A percentile compares a stretch with the other conserved stretches of the same genome.
Evolutionary conservation across 2,888 invertebrate species (phyloP).

Genomic region (Hemicrepidius hirtus): DNA sequence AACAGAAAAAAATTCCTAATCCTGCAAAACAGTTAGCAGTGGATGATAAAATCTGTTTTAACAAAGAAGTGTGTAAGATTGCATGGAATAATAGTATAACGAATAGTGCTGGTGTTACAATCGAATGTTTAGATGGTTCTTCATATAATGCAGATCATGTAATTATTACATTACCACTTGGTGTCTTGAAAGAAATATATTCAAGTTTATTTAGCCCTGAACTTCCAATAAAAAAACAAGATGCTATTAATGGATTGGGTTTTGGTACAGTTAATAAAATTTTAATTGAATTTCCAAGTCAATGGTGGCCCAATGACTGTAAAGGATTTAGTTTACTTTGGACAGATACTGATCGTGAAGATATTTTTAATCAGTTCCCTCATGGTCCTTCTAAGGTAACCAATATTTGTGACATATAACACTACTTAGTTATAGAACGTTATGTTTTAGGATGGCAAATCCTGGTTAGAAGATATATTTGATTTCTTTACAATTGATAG

Average conservation of each 20-base stretch:
- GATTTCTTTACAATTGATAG: conserved; percentile 80
- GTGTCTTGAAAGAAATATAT: conserved; percentile 79
- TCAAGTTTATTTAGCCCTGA: conserved; percentile 75
- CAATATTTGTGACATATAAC: neutral
- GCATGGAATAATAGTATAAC: conserved; percentile 59
- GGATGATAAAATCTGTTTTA: conserved; percentile 65
- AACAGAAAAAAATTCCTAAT: conserved; percentile 66
- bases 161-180: conserved; percentile 81
- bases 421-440: conserved; percentile 26
- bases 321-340: conserved; percentile 77
- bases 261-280: conserved; percentile 83
- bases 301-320: conserved; percentile 79
- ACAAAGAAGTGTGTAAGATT: conserved; percentile 67
- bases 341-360: conserved; percentile 72
- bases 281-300: conserved; percentile 76
- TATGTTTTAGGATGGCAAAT: conserved; percentile 65
- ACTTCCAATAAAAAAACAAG: conserved; percentile 74
- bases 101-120: conserved; percentile 65
- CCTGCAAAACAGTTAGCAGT: conserved; percentile 59
- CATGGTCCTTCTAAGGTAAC: conserved; percentile 55
- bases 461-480: conserved; percentile 80
- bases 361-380: conserved; percentile 63
- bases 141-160: conserved; percentile 77
- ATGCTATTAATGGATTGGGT: conserved; percentile 75
- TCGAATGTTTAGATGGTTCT: conserved; percentile 74